These are phyloP conservation scores for Carapus acus DNA, from an alignment of 2,797 vertebrate genomes.

Conservation along the genomic window DNA sequence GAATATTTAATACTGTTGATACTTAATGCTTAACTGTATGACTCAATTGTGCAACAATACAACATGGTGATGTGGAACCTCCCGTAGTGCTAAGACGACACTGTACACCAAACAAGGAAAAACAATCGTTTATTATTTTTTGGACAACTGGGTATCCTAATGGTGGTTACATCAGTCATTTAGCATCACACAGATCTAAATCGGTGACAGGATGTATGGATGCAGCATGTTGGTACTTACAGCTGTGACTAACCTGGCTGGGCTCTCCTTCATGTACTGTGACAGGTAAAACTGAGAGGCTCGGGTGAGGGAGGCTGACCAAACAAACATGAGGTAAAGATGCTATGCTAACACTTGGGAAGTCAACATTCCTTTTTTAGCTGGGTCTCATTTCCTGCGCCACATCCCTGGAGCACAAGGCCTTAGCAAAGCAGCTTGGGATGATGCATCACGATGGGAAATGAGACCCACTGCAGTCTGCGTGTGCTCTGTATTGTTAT, in stretches of 20 bases:
- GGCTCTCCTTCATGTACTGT: constrained; percentile 78
- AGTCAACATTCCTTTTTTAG: constrained; percentile 2
- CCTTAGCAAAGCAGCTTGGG: too few species aligned
- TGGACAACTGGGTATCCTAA: background rate
- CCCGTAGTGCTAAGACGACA: too few species aligned
- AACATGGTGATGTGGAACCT: too few species aligned
- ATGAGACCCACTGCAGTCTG: too few species aligned
- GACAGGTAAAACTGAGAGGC: constrained; percentile 82
- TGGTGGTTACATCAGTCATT: background rate
- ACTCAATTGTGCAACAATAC: too few species aligned
- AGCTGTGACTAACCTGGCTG: constrained; percentile 89
- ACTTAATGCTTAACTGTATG: too few species aligned
- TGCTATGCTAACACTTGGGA: constrained; percentile 22
- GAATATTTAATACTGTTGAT: too few species aligned
- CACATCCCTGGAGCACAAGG: too few species aligned
- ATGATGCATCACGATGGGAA: too few species aligned
- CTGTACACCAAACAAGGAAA: background rate
- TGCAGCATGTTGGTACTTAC: constrained; percentile 80
- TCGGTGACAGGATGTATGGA: constrained; percentile 1
- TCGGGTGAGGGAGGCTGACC: constrained; percentile 85
- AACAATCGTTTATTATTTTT: background rate
- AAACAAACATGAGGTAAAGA: constrained; percentile 79
- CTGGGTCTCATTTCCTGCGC: too few species aligned
- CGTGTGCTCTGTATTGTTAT: background rate
- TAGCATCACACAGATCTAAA: too few species aligned